phyloP scores from a whole-genome alignment of 2,113 vertebrate species.

The Perca fluviatilis region DNA sequence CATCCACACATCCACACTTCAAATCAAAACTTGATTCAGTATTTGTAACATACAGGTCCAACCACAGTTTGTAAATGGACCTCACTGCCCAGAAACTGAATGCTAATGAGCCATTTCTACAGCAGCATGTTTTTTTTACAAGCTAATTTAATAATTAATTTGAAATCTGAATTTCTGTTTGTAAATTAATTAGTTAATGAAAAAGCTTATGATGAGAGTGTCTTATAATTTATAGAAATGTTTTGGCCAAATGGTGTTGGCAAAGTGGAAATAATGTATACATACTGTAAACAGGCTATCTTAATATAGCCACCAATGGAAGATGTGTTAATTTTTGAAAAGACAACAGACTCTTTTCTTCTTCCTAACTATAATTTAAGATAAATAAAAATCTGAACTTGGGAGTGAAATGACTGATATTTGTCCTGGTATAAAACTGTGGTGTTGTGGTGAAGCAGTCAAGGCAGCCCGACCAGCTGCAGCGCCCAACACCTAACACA shows the following conservation, averaged over 20 bases:
- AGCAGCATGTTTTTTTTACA: neutral
- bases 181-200: neutral
- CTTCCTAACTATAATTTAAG: too few species aligned
- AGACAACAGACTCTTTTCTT: neutral
- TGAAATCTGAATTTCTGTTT: neutral
- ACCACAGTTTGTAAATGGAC: neutral
- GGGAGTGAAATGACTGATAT: neutral
- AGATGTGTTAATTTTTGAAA: neutral
- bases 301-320: neutral
- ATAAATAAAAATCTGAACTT: neutral
- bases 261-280: neutral
- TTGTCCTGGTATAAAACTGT: neutral
- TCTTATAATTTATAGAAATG: neutral
- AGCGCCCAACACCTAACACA: neutral
- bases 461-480: neutral
- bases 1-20: neutral
- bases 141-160: neutral
- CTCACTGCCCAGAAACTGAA: neutral
- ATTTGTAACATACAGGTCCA: neutral
- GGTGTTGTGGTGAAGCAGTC: neutral
- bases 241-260: neutral
- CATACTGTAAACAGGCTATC: neutral
- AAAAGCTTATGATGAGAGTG: neutral
- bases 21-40: neutral
- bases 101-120: neutral